A percentile compares a stretch with the other conserved stretches of the same genome.
Conservation (phyloP, 1,140 invertebrate genomes). For the Drosophila santomea region DNA sequence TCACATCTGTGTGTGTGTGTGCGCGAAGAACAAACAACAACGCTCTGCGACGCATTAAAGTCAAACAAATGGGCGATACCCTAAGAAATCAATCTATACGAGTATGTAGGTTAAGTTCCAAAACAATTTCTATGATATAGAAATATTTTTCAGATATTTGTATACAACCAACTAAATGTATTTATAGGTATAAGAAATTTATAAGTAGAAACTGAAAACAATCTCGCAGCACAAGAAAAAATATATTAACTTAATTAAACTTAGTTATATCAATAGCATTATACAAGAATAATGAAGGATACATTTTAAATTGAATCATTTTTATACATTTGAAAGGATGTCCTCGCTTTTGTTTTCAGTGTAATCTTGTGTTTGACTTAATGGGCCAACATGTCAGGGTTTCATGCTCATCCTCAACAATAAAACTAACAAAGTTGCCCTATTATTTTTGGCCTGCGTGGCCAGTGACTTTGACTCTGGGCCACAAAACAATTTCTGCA, state of each 20-base stretch:
- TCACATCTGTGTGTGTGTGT: constrained; percentile 27
- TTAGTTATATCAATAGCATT: no score
- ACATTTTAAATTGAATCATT: no score
- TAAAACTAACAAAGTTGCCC: constrained; percentile 56
- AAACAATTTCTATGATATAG: no score
- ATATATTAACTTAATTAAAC: no score
- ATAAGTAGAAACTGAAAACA: no score
- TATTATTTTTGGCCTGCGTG: constrained; percentile 71
- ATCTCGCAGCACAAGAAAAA: no score
- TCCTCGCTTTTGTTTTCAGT: background rate
- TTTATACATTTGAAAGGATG: background rate
- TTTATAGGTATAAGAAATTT: background rate
- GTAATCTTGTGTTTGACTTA: constrained; percentile 53
- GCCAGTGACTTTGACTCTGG: constrained; percentile 57
- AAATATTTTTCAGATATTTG: background rate
- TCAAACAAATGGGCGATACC: constrained; percentile 20
- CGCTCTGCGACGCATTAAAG: constrained; percentile 51
- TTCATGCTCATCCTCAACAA: constrained; percentile 25
- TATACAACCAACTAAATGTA: no score
- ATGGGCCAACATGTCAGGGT: constrained; percentile 53
- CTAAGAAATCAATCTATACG: background rate
- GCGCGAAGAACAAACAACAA: constrained; percentile 49
- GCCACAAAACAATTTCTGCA: constrained; percentile 62
- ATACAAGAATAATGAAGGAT: no score
- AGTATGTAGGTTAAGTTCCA: no score